phyloP scores from a whole-genome alignment of 2,797 vertebrate species.

The Dallia pectoralis region DNA sequence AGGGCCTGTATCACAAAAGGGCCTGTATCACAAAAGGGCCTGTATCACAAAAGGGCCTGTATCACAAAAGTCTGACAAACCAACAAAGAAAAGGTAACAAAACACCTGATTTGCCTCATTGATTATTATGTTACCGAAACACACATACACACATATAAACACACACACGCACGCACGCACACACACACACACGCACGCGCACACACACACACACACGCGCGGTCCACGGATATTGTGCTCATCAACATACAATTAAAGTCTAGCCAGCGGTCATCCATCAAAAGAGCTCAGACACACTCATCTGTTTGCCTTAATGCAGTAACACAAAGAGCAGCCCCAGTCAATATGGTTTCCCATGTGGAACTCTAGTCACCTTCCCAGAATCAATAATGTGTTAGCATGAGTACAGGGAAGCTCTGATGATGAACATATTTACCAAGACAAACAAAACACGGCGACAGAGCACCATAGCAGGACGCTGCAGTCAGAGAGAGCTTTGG shows the following conservation, averaged over 20 bases:
- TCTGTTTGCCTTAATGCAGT: constrained; percentile 67
- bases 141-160: constrained; percentile 51
- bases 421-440: constrained; percentile 4
- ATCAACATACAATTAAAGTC: constrained; percentile 73
- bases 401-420: constrained; percentile 28
- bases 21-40: not conserved
- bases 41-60: not conserved
- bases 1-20: not conserved
- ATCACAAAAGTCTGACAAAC: not conserved
- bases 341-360: constrained; percentile 61
- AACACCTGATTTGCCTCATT: constrained; percentile 67
- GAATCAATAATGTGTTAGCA: constrained; percentile 50
- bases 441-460: not conserved
- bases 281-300: constrained; percentile 67
- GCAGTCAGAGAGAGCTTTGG: not conserved
- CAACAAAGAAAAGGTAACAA: constrained; percentile 32
- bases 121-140: constrained; percentile 75
- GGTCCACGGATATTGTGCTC: constrained; percentile 63
- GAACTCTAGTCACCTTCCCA: constrained; percentile 34
- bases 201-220: constrained; percentile 55
- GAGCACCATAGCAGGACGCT: not conserved
- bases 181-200: constrained; percentile 63
- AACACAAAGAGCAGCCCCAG: constrained; percentile 55
- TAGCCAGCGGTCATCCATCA: constrained; percentile 70
- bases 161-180: constrained; percentile 62